Conservation (phyloP, 2,113 vertebrate species). For the Phyllopteryx taeniolatus region DNA sequence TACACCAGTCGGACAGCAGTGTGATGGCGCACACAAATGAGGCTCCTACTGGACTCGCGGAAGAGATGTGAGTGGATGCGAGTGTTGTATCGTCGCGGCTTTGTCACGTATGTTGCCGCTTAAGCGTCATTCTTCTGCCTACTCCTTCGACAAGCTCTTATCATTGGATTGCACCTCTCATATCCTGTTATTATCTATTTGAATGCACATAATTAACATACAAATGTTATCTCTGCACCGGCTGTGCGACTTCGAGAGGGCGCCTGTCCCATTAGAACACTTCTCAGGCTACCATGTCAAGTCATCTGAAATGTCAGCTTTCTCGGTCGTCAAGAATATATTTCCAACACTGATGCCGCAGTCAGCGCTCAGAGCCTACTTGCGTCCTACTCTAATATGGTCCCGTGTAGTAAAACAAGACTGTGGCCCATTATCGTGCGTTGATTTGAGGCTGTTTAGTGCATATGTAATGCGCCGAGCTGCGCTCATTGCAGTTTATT, state of each 20-base stretch:
- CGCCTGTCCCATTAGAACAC: neutral
- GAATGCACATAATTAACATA: conserved; percentile 71
- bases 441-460: conserved; percentile 9
- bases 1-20: conserved; percentile 13
- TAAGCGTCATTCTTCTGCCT: neutral
- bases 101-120: neutral
- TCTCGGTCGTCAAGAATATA: conserved; percentile 26
- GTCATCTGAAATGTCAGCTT: conserved; percentile 53
- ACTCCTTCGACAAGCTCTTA: conserved; percentile 40
- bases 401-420: neutral
- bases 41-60: conserved; percentile 6
- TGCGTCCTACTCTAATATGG: neutral
- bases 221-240: conserved; percentile 47
- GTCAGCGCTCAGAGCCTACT: conserved; percentile 59
- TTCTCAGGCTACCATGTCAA: conserved; percentile 32
- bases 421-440: neutral
- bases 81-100: neutral
- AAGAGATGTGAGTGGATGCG: conserved; percentile 10
- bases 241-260: conserved; percentile 54
- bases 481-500: conserved; percentile 33
- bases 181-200: conserved; percentile 65
- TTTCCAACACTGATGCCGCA: conserved; percentile 56
- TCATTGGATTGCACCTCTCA: conserved; percentile 69
- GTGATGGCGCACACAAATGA: conserved; percentile 37
- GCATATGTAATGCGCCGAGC: neutral